Conservation (phyloP, 2,888 invertebrate genomes). For the Hipparchia sbordonii region DNA sequence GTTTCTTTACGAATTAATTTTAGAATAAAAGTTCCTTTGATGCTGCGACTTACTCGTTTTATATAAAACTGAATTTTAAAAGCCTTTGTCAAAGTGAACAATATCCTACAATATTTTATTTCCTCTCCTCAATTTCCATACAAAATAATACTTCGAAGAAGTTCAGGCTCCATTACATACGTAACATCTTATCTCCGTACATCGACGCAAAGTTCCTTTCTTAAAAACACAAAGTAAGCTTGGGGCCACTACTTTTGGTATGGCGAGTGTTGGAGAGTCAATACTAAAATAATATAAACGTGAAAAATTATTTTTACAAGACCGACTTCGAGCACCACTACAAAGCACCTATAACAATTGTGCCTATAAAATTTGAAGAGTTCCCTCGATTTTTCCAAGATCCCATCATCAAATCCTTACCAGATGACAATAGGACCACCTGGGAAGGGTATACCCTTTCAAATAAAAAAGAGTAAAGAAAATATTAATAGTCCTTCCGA, state of each 20-base stretch:
- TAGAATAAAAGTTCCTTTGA: slow-evolving; percentile 1
- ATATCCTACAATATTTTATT: slow-evolving; percentile 1
- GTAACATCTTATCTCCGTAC: slow-evolving; percentile 17
- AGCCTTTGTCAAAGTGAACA: slow-evolving; percentile 2
- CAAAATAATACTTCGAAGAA: slow-evolving; percentile 13
- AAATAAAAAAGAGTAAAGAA: no score
- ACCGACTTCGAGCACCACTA: no score
- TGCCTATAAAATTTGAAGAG: no score
- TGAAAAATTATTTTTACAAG: no score
- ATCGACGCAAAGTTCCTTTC: slow-evolving; percentile 17
- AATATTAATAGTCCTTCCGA: no score
- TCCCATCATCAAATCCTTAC: no score
- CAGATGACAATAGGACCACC: no score
- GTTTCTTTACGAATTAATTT: no score
- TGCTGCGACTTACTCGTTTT: neutral
- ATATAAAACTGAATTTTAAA: neutral
- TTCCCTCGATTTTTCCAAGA: no score
- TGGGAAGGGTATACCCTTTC: no score
- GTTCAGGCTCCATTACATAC: slow-evolving; percentile 11
- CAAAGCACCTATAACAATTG: no score
- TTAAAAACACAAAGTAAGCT: slow-evolving; percentile 25
- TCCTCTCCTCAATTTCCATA: neutral
- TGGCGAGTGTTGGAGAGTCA: no score
- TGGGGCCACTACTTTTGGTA: neutral
- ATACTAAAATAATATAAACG: neutral